phyloP scores from a whole-genome alignment of 2,888 invertebrate genomes.

The Molanna angustata region DNA sequence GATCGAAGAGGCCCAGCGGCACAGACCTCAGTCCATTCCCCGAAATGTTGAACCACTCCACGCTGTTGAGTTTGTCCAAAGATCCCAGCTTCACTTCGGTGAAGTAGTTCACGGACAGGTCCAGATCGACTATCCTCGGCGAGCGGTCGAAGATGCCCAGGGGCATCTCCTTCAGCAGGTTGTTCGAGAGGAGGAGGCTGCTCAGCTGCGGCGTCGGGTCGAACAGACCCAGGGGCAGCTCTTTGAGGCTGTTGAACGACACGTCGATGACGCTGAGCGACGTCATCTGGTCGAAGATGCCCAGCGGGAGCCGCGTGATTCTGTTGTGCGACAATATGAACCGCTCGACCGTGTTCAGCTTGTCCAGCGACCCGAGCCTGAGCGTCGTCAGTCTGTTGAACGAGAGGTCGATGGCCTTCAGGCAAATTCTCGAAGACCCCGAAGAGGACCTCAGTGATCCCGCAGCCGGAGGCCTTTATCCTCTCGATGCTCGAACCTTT shows the following conservation, averaged over 20 bases:
- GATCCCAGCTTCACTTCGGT: constrained; percentile 8
- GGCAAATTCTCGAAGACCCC: constrained; percentile 17
- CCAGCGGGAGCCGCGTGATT: constrained; percentile 18
- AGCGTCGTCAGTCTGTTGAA: constrained; percentile 16
- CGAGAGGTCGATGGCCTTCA: constrained; percentile 18
- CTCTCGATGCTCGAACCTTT: constrained; percentile 11
- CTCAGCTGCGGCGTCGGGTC: constrained; percentile 12
- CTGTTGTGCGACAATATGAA: constrained; percentile 18
- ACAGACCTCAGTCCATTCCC: too few relatives aligned
- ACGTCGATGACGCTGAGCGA: constrained; percentile 14
- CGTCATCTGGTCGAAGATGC: constrained; percentile 22
- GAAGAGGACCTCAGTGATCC: constrained; percentile 10
- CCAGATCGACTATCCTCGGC: constrained; percentile 10
- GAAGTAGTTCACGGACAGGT: constrained; percentile 21
- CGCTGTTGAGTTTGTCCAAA: too few relatives aligned
- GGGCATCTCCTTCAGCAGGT: constrained; percentile 16
- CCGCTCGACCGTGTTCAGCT: not conserved
- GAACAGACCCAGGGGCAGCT: constrained; percentile 26
- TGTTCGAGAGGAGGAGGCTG: constrained; percentile 18
- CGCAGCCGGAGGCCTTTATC: constrained; percentile 12
- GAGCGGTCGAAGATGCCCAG: constrained; percentile 17
- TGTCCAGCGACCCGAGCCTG: constrained; percentile 19
- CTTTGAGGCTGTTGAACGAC: constrained; percentile 11
- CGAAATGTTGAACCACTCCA: too few relatives aligned
- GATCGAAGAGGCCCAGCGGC: too few relatives aligned